Conservation (phyloP, 2,797 vertebrate species). For the Momotus momota region DNA sequence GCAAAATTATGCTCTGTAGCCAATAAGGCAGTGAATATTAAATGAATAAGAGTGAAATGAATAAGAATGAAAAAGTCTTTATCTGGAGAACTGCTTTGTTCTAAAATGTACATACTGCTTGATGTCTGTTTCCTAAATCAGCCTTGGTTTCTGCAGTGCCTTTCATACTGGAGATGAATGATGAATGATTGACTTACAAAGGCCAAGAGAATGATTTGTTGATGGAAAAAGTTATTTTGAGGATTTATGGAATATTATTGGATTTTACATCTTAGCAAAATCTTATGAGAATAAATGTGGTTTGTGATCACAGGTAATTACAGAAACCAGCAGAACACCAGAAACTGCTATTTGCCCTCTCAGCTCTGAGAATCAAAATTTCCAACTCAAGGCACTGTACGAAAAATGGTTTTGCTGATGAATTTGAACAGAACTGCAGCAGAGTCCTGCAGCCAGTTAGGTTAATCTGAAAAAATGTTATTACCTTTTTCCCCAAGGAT, state of each 20-base stretch:
- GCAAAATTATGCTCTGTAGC: neutral
- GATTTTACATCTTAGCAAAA: conserved; percentile 9
- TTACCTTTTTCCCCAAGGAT: conserved; percentile 68
- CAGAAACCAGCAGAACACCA: conserved; percentile 39
- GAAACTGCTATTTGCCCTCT: conserved; percentile 45
- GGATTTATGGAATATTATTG: conserved; percentile 17
- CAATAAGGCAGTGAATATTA: neutral
- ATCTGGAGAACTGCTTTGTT: neutral
- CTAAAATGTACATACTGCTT: neutral
- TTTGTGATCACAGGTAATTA: conserved; percentile 58
- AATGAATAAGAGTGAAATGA: neutral
- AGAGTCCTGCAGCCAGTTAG: conserved; percentile 67
- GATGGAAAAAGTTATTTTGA: conserved; percentile 1
- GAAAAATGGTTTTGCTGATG: conserved; percentile 67
- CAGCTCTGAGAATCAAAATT: conserved; percentile 36
- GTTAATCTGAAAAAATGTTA: conserved; percentile 76
- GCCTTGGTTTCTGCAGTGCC: neutral
- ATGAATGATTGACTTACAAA: neutral
- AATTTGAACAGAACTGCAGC: conserved; percentile 61
- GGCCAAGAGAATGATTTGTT: neutral
- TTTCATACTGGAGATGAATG: neutral
- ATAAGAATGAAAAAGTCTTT: neutral
- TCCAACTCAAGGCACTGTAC: conserved; percentile 30
- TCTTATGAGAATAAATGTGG: conserved; percentile 29
- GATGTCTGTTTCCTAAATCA: neutral